Evolutionary conservation across 1,140 invertebrate species (phyloP).

Genomic region (Penaeus chinensis): DNA sequence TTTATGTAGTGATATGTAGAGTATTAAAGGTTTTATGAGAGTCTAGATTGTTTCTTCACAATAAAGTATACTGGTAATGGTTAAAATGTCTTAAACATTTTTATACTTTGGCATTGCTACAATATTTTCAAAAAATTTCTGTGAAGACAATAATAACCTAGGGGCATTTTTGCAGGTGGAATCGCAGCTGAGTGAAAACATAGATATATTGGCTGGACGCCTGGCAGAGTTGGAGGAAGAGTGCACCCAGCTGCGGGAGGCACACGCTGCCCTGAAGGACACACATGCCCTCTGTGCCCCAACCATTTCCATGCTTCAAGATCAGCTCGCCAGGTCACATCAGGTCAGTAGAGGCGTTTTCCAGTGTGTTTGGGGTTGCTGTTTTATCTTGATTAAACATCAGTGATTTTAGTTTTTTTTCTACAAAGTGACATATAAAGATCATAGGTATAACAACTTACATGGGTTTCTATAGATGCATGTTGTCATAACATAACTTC

Average conservation of each 20-base stretch:
- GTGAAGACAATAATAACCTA: not conserved
- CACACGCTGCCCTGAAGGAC: constrained; percentile 36
- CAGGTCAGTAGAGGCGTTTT: constrained; percentile 26
- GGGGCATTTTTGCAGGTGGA: constrained; percentile 28
- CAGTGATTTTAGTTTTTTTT: no score
- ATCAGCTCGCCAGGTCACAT: constrained; percentile 45
- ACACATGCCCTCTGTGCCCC: constrained; percentile 42
- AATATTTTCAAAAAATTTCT: not conserved
- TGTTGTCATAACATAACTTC: no score
- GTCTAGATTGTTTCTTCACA: no score
- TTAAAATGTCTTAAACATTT: not conserved
- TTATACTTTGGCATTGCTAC: not conserved
- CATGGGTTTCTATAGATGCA: no score
- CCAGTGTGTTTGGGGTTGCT: not conserved
- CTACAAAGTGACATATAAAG: no score
- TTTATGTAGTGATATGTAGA: no score
- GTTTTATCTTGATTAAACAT: not conserved
- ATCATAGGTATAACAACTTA: no score
- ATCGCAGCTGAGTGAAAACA: constrained; percentile 53
- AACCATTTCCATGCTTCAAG: constrained; percentile 38
- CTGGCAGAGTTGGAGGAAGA: constrained; percentile 57
- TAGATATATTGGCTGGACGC: constrained; percentile 50
- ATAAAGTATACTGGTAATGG: no score
- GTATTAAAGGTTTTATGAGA: no score
- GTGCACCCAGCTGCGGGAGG: constrained; percentile 28